A percentile compares a stretch with the other conserved stretches of the same genome.
These are phyloP conservation scores for Chlorodrepanis virens DNA, from an alignment of 2,113 vertebrate genomes.

Conservation along the genomic window DNA sequence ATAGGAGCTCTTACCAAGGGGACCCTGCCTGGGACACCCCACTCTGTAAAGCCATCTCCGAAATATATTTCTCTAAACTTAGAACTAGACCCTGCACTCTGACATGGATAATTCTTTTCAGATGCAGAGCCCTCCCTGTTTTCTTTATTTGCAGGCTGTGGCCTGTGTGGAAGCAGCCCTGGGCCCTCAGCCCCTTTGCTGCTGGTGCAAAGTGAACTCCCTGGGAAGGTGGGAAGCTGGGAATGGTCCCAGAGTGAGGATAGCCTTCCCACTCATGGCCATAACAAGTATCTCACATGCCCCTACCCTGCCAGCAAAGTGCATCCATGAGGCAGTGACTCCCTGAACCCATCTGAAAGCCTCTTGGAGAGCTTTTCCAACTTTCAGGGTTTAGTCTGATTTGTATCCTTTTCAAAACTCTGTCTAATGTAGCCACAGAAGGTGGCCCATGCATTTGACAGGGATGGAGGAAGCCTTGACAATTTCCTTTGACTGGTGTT, in stretches of 20 bases:
- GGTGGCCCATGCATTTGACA: not conserved
- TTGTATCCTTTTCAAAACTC: not conserved
- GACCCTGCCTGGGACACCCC: not conserved
- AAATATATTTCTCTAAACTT: not conserved
- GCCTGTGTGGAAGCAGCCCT: not conserved
- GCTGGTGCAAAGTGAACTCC: not conserved
- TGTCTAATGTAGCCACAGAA: not conserved
- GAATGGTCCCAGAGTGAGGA: rapidly evolving
- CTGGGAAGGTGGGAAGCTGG: not conserved
- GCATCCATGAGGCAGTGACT: not conserved
- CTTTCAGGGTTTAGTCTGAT: not conserved
- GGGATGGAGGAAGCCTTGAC: not conserved
- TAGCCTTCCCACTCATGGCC: not conserved
- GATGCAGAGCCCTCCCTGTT: not conserved
- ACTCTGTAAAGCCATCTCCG: not conserved
- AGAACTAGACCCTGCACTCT: not conserved
- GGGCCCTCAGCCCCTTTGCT: not conserved
- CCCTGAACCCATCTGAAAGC: not conserved
- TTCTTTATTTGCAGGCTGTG: not conserved
- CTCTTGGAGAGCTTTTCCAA: not conserved
- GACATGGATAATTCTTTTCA: not conserved
- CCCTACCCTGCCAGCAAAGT: not conserved
- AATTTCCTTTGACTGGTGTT: not conserved
- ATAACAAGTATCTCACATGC: rapidly evolving
- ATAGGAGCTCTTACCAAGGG: not conserved